phyloP scores from a whole-genome alignment of 1,140 invertebrate species.

The Cryptotermes secundus region DNA sequence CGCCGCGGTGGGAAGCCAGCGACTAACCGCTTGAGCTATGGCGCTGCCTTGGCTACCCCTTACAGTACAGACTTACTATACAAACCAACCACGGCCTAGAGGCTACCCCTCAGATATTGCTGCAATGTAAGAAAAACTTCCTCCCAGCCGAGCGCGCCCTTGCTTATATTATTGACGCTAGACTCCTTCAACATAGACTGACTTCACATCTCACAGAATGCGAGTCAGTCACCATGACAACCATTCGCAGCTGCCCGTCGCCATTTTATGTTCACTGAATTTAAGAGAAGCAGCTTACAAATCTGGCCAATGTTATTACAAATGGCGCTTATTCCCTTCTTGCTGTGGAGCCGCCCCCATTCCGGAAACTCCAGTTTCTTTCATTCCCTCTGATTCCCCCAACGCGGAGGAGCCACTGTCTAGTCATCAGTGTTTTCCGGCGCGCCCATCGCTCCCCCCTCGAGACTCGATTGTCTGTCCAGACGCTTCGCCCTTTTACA shows the following conservation, averaged over 20 bases:
- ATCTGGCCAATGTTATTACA: background rate
- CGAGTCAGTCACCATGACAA: background rate
- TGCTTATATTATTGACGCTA: background rate
- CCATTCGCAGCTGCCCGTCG: background rate
- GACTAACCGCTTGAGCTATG: no score
- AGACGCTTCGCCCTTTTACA: no score
- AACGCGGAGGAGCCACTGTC: no score
- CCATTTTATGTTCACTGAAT: background rate
- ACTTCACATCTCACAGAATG: background rate
- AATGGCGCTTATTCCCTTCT: background rate
- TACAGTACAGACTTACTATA: background rate
- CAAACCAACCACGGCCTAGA: background rate
- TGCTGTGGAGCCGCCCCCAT: no score
- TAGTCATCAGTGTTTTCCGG: no score
- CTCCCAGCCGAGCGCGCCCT: no score
- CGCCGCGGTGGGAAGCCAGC: no score
- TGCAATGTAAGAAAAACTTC: background rate
- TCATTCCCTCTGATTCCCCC: no score
- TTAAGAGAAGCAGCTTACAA: background rate
- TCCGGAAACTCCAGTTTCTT: no score
- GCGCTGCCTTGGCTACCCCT: background rate
- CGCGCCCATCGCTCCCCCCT: no score
- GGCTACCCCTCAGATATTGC: background rate
- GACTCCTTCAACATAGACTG: background rate
- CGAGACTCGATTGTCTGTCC: no score